A percentile compares a stretch with the other conserved stretches of the same genome.
Conservation (phyloP, 2,113 vertebrate species). For the Elanoides forficatus region DNA sequence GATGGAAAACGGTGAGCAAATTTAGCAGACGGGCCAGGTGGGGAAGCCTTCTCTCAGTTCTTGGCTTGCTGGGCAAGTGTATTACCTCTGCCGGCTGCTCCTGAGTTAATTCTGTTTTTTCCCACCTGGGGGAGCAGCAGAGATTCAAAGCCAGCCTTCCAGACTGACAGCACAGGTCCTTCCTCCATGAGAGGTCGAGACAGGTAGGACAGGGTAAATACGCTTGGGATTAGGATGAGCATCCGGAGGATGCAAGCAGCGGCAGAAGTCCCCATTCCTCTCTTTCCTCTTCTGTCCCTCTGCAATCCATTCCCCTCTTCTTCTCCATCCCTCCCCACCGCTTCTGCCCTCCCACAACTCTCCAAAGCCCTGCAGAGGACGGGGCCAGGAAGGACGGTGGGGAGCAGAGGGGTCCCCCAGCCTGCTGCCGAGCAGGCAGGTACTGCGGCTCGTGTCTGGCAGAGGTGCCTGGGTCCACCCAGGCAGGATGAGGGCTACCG, state of each 20-base stretch:
- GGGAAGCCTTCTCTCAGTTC: neutral
- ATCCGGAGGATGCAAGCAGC: fast-evolving
- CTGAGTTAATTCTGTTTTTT: conserved; percentile 30
- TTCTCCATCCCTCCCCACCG: neutral
- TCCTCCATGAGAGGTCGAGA: neutral
- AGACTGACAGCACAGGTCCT: neutral
- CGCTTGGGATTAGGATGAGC: neutral
- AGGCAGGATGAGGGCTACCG: neutral
- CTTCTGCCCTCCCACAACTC: neutral
- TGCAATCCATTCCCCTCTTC: neutral
- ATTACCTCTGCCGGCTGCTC: neutral
- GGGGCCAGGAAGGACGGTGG: fast-evolving
- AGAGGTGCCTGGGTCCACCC: neutral
- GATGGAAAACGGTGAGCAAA: neutral
- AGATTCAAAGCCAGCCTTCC: neutral
- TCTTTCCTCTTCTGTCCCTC: neutral
- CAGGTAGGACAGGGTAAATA: neutral
- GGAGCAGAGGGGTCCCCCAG: neutral
- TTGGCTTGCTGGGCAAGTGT: neutral
- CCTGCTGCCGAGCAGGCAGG: neutral
- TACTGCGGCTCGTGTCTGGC: neutral
- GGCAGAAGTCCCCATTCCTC: neutral
- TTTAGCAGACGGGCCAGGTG: neutral
- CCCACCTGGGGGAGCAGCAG: conserved; percentile 63
- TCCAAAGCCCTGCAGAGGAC: neutral